Evolutionary conservation across 2,888 invertebrate genomes (phyloP), one percentile per base, ranked within the genome.

Genomic region (Frankliniella intonsa): DNA sequence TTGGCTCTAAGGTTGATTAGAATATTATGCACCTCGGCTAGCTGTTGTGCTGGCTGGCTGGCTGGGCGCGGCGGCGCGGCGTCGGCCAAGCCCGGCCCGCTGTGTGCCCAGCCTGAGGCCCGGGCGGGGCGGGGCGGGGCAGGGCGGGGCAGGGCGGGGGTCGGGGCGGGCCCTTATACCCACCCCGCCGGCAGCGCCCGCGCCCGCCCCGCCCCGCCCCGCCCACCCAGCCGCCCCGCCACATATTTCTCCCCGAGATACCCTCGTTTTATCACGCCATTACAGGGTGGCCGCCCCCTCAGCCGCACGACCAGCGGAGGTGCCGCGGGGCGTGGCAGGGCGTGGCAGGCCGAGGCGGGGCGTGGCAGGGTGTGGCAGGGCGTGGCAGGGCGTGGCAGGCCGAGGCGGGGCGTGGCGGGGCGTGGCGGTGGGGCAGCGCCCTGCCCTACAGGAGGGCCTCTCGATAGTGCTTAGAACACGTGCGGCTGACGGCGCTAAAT

Each of bases 1-100:
- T 76, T 25, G 22, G 69, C 69, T 62, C 69, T 22, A 22, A 76
- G 69, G 69, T 76, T 76, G 69, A 76, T 76, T 76, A 76, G 9
- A 76, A 76, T 76, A 76, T 76, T 76, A 76, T 76, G 69, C 69
- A 76, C 69, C 62, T 17, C 19, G 62, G 17, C 62, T n/a, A n/a
- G n/a, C n/a, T n/a, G n/a, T n/a, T 55, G 14, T 55, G 9, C 12
- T 17, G 62, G 62, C n/a, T n/a, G n/a, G n/a, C n/a, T n/a, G n/a
- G n/a, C n/a, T 17, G 19, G 19, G 62, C 62, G 14, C 14, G 55
- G 55, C 14, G 55, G 55, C 55, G 55, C 3, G 55, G 55, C 14
- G 5, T 8, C 55, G 55, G 14, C 55, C n/a, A n/a, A n/a, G 5
- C 38, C 38, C 38, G 5, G 38, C 38, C 38, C 38, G 38, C 38